Percentiles rank a stretch among this genome's conserved stretches.
phyloP scores from a whole-genome alignment of 2,888 invertebrate genomes.

The Scaptomyza parva region DNA sequence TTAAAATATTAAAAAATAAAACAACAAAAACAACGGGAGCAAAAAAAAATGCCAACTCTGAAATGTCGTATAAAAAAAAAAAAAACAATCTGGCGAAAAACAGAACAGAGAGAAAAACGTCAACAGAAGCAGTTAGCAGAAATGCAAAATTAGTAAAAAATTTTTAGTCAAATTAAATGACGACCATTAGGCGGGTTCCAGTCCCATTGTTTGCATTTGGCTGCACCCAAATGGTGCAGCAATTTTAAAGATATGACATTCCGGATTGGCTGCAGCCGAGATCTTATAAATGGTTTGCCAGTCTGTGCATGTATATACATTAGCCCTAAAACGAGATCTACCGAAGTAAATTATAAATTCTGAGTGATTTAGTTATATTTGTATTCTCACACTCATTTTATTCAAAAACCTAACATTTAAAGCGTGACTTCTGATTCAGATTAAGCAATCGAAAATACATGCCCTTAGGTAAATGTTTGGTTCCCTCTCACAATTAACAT shows the following conservation, averaged over 20 bases:
- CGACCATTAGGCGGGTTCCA: constrained; percentile 37
- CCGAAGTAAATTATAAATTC: too few species aligned
- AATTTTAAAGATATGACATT: constrained; percentile 39
- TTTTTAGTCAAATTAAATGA: constrained; percentile 74
- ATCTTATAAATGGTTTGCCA: neutral
- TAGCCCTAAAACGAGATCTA: neutral
- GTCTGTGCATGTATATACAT: constrained; percentile 1
- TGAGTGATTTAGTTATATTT: too few species aligned
- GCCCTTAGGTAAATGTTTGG: too few species aligned
- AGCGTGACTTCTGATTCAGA: too few species aligned
- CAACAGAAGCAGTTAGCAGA: constrained; percentile 16
- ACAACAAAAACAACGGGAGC: neutral
- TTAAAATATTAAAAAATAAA: constrained; percentile 72
- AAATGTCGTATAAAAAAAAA: constrained; percentile 48
- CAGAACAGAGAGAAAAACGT: constrained; percentile 26
- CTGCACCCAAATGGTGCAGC: constrained; percentile 52
- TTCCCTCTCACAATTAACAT: too few species aligned
- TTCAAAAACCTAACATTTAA: too few species aligned
- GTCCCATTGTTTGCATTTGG: constrained; percentile 59
- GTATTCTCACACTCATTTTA: too few species aligned
- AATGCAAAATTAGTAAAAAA: constrained; percentile 68
- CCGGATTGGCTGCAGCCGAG: constrained; percentile 3
- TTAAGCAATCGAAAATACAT: too few species aligned
- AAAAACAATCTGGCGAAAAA: constrained; percentile 20
- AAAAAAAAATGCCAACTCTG: constrained; percentile 37